Percentiles rank a stretch among this genome's conserved stretches.
These are phyloP conservation scores for Etia nguti DNA, from an alignment of 2,113 vertebrate species.

Conservation along the genomic window DNA sequence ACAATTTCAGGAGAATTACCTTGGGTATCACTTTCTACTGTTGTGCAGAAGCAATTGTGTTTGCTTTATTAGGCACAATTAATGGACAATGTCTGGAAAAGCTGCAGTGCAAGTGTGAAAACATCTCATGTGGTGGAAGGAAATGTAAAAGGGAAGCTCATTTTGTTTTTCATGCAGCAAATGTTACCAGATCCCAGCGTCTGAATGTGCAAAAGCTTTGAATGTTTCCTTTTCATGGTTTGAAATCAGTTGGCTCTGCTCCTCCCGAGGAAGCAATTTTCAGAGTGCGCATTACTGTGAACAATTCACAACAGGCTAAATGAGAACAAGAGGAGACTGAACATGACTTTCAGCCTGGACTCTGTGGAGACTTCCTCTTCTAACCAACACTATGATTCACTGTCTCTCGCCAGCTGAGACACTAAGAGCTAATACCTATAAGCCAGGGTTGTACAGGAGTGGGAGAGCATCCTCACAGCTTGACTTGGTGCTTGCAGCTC, in stretches of 20 bases:
- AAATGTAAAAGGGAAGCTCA: background rate
- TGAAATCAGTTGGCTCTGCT: background rate
- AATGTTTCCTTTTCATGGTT: background rate
- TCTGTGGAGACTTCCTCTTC: background rate
- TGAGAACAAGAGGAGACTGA: background rate
- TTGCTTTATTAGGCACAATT: background rate
- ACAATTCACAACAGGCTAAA: background rate
- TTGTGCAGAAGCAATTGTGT: background rate
- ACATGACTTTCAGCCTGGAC: background rate
- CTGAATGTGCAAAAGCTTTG: background rate
- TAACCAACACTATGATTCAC: background rate
- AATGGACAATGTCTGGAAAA: background rate
- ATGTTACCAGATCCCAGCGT: background rate
- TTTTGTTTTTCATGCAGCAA: background rate
- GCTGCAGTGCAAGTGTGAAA: background rate
- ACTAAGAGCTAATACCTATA: background rate
- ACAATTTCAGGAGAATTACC: background rate
- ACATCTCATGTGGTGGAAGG: accelerated
- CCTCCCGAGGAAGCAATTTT: background rate
- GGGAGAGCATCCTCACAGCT: background rate
- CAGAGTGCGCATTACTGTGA: background rate
- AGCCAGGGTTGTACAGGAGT: background rate
- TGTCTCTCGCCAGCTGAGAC: background rate
- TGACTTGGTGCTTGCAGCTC: background rate
- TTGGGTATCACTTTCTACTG: background rate